phyloP scores from a whole-genome alignment of 2,888 invertebrate genomes.

The Drosophila anceps region DNA sequence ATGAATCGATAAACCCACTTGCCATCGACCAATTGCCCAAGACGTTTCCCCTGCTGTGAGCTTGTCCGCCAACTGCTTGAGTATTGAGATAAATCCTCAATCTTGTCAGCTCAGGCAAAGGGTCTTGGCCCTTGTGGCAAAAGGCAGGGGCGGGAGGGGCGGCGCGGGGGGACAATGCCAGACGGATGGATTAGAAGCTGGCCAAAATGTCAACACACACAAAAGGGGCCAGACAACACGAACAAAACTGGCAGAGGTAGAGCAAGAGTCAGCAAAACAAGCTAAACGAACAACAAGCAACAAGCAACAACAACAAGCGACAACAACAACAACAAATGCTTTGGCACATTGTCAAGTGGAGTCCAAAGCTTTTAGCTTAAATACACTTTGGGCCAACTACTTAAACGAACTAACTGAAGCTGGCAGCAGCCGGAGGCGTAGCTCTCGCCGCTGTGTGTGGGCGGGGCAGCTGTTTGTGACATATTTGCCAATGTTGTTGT shows the following conservation, averaged over 20 bases:
- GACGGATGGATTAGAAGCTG: conserved; percentile 53
- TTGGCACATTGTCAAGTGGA: conserved; percentile 76
- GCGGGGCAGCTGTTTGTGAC: conserved; percentile 47
- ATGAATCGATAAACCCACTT: conserved; percentile 12
- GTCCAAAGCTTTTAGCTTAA: conserved; percentile 79
- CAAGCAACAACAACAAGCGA: conserved; percentile 5
- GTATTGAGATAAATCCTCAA: conserved; percentile 54
- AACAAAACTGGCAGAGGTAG: conserved; percentile 15
- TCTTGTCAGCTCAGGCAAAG: conserved; percentile 24
- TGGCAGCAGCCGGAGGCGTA: conserved; percentile 17
- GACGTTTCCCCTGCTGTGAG: background rate
- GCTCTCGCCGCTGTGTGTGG: background rate
- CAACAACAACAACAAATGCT: conserved; percentile 26
- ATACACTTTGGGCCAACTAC: conserved; percentile 82
- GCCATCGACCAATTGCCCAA: background rate
- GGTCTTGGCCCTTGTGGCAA: conserved; percentile 18
- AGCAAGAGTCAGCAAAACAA: conserved; percentile 3
- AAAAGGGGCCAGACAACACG: conserved; percentile 20
- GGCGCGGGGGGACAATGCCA: background rate
- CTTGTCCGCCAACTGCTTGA: conserved; percentile 24
- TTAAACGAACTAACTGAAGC: conserved; percentile 61
- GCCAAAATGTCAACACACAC: conserved; percentile 52
- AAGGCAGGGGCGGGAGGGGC: background rate
- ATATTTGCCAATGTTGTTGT: conserved; percentile 51
- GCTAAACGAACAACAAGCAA: background rate